A percentile compares a stretch with the other conserved stretches of the same genome.
Evolutionary conservation across 1,140 invertebrate genomes (phyloP).

Genomic region (Calycopis cecrops): DNA sequence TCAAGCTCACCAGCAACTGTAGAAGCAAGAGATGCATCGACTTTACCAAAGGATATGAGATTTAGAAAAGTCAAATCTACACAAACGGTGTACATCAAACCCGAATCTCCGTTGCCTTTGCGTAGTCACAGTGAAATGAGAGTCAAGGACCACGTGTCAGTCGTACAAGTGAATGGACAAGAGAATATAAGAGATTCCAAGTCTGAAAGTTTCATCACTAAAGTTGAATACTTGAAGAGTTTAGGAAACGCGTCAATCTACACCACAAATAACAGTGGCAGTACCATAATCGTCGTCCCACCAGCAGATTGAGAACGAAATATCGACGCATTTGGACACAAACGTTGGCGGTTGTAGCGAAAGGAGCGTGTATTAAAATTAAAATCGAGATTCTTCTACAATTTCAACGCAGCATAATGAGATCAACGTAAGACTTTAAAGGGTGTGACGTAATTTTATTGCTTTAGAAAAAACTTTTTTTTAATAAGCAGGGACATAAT

Average conservation of each 20-base stretch:
- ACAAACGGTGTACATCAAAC: constrained; percentile 59
- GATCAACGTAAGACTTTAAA: too few species aligned
- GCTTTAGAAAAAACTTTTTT: too few species aligned
- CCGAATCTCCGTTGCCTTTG: constrained; percentile 46
- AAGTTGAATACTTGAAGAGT: constrained; percentile 51
- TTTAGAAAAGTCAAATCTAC: constrained; percentile 60
- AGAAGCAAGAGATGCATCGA: constrained; percentile 49
- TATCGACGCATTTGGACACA: not conserved
- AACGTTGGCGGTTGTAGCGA: not conserved
- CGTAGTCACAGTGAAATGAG: constrained; percentile 30
- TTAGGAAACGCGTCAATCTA: constrained; percentile 56
- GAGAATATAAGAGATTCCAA: constrained; percentile 47
- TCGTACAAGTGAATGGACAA: constrained; percentile 57
- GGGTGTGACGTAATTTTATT: too few species aligned
- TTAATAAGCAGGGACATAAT: too few species aligned
- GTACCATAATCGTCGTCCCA: constrained; percentile 63
- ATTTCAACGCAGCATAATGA: too few species aligned
- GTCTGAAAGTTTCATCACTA: constrained; percentile 45
- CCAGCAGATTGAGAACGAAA: constrained; percentile 56
- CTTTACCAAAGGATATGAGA: constrained; percentile 65
- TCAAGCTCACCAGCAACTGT: constrained; percentile 43
- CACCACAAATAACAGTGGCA: constrained; percentile 51
- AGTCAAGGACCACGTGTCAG: constrained; percentile 52
- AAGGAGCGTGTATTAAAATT: constrained; percentile 1
- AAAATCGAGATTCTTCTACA: constrained; percentile 7